phyloP scores from a whole-genome alignment of 1,140 invertebrate genomes.

The Dendrolimus kikuchii region DNA sequence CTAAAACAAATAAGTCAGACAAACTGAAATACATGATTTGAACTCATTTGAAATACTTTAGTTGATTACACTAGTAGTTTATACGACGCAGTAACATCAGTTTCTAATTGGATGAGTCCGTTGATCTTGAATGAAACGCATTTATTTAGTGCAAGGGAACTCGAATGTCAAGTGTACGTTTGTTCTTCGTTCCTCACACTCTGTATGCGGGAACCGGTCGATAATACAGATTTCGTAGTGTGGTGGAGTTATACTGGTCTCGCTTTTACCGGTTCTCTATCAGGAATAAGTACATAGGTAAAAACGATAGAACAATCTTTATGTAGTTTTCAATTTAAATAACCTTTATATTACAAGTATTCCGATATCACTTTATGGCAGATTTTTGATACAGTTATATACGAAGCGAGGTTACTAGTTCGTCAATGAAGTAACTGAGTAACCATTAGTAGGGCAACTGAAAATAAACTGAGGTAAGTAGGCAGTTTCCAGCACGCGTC shows the following conservation, averaged over 20 bases:
- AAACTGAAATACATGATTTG: too few species aligned
- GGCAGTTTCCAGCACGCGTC: slow-evolving; percentile 63
- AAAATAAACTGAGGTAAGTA: slow-evolving; percentile 53
- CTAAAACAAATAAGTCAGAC: too few species aligned
- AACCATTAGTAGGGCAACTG: slow-evolving; percentile 51
- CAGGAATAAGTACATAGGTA: not conserved
- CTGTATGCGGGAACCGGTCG: slow-evolving; percentile 20
- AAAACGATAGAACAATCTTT: too few species aligned
- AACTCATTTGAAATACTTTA: too few species aligned
- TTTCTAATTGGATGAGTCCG: slow-evolving; percentile 1
- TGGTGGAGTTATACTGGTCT: slow-evolving; percentile 9
- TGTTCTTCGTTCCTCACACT: not conserved
- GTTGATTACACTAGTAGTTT: too few species aligned
- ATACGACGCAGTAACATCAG: not conserved
- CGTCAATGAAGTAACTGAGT: slow-evolving; percentile 27
- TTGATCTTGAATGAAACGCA: not conserved
- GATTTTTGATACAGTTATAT: too few species aligned
- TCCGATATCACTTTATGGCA: too few species aligned
- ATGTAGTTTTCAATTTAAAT: too few species aligned
- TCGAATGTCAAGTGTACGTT: slow-evolving; percentile 53
- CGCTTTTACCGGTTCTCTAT: slow-evolving; percentile 11
- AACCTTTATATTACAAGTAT: too few species aligned
- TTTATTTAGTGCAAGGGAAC: slow-evolving; percentile 11
- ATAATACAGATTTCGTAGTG: slow-evolving; percentile 19
- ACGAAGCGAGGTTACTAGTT: too few species aligned